Conservation (phyloP, 2,113 vertebrate species). For the Proteles cristata region DNA sequence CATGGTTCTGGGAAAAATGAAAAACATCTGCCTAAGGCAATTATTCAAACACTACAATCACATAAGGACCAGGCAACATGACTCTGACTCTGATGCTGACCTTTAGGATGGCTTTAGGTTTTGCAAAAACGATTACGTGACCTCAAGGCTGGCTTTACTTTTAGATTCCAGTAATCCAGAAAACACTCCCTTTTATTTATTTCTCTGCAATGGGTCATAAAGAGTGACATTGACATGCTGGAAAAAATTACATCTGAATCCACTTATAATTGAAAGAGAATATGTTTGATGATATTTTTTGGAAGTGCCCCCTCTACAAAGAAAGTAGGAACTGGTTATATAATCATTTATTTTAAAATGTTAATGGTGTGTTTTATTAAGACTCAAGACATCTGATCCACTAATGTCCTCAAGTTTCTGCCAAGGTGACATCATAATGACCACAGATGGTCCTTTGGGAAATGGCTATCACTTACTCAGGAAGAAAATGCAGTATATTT, state of each 20-base stretch:
- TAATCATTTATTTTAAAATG: slow-evolving; percentile 37
- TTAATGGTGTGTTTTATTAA: slow-evolving; percentile 12
- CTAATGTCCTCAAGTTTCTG: slow-evolving; percentile 14
- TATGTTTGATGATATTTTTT: slow-evolving; percentile 29
- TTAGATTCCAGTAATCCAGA: slow-evolving; percentile 12
- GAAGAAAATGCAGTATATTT: slow-evolving; percentile 28
- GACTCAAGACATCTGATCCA: background rate
- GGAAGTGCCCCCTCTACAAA: background rate
- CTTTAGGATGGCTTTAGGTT: background rate
- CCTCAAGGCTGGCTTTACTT: slow-evolving; percentile 24
- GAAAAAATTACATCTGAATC: slow-evolving; percentile 41
- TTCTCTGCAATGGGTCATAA: slow-evolving; percentile 4
- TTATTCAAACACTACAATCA: background rate
- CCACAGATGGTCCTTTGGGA: background rate
- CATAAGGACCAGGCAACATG: background rate
- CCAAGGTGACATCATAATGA: background rate
- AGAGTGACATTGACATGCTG: slow-evolving; percentile 5
- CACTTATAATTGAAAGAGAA: slow-evolving; percentile 40
- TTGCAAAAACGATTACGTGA: background rate
- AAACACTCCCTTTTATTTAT: background rate
- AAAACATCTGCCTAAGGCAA: background rate
- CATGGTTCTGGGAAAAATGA: background rate
- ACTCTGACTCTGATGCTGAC: background rate
- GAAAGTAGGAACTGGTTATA: slow-evolving; percentile 28
- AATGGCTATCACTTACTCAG: background rate